Evolutionary conservation across 2,113 vertebrate genomes (phyloP).

Genomic region (Laticauda colubrina): DNA sequence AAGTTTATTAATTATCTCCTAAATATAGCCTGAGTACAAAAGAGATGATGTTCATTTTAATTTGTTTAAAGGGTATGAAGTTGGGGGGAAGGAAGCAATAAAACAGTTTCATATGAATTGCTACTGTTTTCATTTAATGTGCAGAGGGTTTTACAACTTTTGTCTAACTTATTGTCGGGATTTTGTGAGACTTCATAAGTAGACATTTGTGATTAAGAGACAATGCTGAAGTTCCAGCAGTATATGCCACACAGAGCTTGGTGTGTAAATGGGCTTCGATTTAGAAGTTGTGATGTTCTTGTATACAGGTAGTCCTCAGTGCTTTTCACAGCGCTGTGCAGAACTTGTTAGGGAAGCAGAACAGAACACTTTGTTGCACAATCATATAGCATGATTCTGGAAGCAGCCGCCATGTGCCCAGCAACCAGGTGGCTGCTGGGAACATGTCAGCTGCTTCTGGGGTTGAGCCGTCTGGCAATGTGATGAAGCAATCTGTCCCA

Average conservation of each 20-base stretch:
- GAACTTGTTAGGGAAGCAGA: not conserved
- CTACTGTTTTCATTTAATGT: not conserved
- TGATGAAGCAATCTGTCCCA: not conserved
- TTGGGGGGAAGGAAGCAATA: not conserved
- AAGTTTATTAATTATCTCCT: not conserved
- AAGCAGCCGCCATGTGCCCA: not conserved
- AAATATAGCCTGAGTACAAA: not conserved
- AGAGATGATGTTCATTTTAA: conserved; percentile 11
- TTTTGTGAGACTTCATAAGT: not conserved
- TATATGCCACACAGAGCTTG: not conserved
- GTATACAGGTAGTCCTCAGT: not conserved
- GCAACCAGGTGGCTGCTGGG: not conserved
- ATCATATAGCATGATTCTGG: not conserved
- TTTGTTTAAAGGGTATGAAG: not conserved
- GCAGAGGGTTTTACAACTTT: not conserved
- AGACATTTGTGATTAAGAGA: not conserved
- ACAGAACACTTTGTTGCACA: not conserved
- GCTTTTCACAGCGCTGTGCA: not conserved
- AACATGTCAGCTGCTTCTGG: not conserved
- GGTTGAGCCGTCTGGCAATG: not conserved
- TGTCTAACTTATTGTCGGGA: too few relatives aligned
- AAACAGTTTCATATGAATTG: not conserved
- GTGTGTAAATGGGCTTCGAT: not conserved
- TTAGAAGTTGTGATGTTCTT: not conserved
- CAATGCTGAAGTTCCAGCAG: not conserved